Base-by-base conservation (phyloP, 2,888 invertebrate species). In the Anthrax anthrax region DNA sequence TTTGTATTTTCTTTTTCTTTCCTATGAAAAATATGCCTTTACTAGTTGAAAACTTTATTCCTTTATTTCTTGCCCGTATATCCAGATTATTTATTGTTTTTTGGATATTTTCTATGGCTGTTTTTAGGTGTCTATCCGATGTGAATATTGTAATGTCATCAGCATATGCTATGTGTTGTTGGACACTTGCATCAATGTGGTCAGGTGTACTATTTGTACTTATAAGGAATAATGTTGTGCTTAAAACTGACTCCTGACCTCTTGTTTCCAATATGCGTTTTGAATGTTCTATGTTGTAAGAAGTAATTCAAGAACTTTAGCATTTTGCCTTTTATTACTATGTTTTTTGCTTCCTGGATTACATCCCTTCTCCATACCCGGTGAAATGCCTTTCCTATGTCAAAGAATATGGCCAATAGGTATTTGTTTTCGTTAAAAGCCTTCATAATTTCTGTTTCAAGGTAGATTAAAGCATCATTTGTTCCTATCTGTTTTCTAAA, bases 321-420 rank as follows among this genome's bases (percentile, higher is more conserved):
- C 19, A 43, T 4, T 40, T 45, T 39, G 12, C 40, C 34, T 17
- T 45, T 23, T 2, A 45, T 16, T 2, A 12, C 40, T 16, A 40
- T 16, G 19, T 40, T 19, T 1, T 36, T 16, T 8, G 40, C 3
- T 36, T 41, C 9, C n/a, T 40, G 18, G 10, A 45, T 2, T 2
- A 45, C 36, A 8, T 29, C 16, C 3, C 23, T 13, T 40, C 12
- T 39, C 45, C 45, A 45, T 8, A 40, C 10, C 3, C 14, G 34
- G 23, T 39, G 38, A 17, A 38, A 44, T 5, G 18, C 44, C n/a
- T 44, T 44, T 16, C 40, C 29, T 4, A 45, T 45, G 13, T 45
- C 45, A 19, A 40, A 36, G 19, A 45, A 18, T 16, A 40, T 18
- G 1, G 45, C 32, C 4, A 45, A 1, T 2, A 39, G 18, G 17